Percentiles rank a stretch among this genome's conserved stretches.
Conservation (phyloP, 2,888 invertebrate genomes). For the Xanthorhoe spadicearia region DNA sequence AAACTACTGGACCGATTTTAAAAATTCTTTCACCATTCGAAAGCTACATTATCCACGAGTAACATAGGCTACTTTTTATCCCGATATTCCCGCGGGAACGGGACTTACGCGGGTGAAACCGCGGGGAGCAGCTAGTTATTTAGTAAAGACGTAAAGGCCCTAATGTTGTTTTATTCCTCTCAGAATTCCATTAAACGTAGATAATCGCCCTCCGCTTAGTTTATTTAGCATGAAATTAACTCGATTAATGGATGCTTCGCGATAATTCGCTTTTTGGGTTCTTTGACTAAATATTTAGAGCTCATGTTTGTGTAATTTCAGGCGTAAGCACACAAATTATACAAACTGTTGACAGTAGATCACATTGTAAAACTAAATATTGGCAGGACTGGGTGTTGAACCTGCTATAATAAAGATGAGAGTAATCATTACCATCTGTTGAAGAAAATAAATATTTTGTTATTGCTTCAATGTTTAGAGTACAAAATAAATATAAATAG, state of each 20-base stretch:
- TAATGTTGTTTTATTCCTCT: not conserved
- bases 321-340: not conserved
- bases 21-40: too few relatives aligned
- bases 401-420: not conserved
- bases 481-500: too few relatives aligned
- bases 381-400: not conserved
- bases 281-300: not conserved
- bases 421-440: too few relatives aligned
- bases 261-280: slow-evolving; percentile 6
- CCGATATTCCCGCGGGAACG: too few relatives aligned
- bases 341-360: not conserved
- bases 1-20: too few relatives aligned
- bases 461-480: too few relatives aligned
- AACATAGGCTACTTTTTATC: too few relatives aligned
- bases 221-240: slow-evolving; percentile 21
- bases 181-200: not conserved
- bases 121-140: too few relatives aligned
- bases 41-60: too few relatives aligned
- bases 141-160: too few relatives aligned
- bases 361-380: not conserved
- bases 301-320: not conserved
- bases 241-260: not conserved
- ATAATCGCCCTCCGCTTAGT: slow-evolving; percentile 6
- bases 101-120: too few relatives aligned
- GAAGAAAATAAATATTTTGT: too few relatives aligned